Evolutionary conservation across 2,797 vertebrate species (phyloP).

Genomic region (Spinibarbus caldwelli): DNA sequence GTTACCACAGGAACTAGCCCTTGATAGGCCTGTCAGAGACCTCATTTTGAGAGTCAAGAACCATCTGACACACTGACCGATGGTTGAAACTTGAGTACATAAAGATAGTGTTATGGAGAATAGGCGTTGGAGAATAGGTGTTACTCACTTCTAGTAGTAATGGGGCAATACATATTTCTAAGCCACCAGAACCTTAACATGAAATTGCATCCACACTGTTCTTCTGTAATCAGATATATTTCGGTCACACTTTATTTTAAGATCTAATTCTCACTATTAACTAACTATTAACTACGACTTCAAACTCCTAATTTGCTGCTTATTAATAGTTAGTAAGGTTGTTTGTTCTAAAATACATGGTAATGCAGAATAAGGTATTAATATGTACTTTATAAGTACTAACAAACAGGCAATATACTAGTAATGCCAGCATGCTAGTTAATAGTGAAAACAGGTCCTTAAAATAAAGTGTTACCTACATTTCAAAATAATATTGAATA

Average conservation of each 20-base stretch:
- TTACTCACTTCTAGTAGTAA: no score
- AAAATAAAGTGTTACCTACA: no score
- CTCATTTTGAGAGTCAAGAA: constrained; percentile 37
- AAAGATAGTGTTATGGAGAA: not conserved
- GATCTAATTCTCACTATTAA: no score
- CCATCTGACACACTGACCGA: constrained; percentile 46
- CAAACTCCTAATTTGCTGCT: not conserved
- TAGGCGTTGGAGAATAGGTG: no score
- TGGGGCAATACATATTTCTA: not conserved
- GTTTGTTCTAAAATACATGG: no score
- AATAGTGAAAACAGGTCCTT: no score
- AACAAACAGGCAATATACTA: no score
- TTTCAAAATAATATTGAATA: not conserved
- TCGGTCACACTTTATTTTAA: not conserved
- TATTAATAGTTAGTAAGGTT: not conserved
- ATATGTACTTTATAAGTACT: no score
- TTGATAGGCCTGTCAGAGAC: constrained; percentile 28
- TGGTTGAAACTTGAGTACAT: constrained; percentile 32
- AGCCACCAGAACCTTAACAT: not conserved
- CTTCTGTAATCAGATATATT: not conserved
- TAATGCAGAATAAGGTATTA: not conserved
- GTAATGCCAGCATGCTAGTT: no score
- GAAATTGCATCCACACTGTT: not conserved
- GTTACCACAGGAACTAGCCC: not conserved
- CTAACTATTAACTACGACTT: no score